These are phyloP conservation scores for Aratinga solstitialis DNA, from an alignment of 2,797 vertebrate species.

Conservation along the genomic window DNA sequence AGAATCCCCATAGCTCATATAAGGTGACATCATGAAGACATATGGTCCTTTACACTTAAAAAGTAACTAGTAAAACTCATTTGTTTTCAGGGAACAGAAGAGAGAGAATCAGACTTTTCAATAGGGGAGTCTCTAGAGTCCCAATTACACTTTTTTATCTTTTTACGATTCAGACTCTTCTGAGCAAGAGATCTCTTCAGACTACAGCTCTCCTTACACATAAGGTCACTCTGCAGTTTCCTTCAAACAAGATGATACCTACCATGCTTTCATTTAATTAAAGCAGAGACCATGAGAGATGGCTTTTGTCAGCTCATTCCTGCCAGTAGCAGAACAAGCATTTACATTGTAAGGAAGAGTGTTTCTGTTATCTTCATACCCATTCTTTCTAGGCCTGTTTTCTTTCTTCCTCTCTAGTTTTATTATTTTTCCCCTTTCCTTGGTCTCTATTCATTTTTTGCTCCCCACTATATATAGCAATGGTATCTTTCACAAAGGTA, in stretches of 20 bases:
- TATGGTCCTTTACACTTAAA: not conserved
- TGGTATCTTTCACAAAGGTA: not conserved
- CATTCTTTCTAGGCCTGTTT: not conserved
- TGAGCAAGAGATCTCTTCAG: not conserved
- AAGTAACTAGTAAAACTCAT: not conserved
- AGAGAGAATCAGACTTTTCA: not conserved
- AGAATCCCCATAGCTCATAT: not conserved
- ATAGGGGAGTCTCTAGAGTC: not conserved
- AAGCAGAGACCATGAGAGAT: not conserved
- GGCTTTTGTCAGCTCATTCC: not conserved
- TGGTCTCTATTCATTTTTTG: not conserved
- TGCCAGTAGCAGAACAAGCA: not conserved
- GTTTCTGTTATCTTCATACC: not conserved
- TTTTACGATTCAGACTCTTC: not conserved
- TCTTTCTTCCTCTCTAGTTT: not conserved
- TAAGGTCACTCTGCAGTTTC: not conserved
- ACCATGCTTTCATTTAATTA: not conserved
- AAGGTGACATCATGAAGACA: not conserved
- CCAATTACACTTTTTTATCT: not conserved
- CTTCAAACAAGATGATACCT: not conserved
- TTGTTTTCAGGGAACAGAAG: not conserved
- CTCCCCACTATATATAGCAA: rapidly evolving
- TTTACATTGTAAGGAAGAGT: not conserved
- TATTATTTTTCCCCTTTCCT: not conserved
- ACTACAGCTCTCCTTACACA: not conserved